Evolutionary conservation across 2,113 vertebrate genomes (phyloP).

Genomic region (Orcinus orca): DNA sequence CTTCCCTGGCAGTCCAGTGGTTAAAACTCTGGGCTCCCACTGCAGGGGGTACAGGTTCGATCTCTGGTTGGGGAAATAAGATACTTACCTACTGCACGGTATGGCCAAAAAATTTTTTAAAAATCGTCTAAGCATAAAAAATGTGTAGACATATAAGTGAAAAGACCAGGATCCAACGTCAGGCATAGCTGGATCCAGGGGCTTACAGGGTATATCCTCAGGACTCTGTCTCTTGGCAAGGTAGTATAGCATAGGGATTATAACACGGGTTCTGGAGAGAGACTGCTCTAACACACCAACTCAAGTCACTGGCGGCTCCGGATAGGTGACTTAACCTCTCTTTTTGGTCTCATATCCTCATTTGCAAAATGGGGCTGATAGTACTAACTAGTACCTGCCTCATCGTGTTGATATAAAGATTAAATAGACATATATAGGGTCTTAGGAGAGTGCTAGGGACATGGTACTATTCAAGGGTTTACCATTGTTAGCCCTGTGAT

Average conservation of each 20-base stretch:
- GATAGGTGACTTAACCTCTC: background rate
- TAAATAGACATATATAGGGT: background rate
- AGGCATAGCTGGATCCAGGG: background rate
- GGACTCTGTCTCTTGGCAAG: background rate
- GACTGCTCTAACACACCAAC: background rate
- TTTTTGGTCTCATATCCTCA: background rate
- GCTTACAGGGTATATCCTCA: background rate
- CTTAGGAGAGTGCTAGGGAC: background rate
- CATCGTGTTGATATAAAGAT: background rate
- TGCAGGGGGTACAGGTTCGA: too few species aligned
- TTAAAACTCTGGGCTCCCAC: too few species aligned
- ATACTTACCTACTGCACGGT: too few species aligned
- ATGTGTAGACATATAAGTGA: background rate
- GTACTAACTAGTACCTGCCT: background rate
- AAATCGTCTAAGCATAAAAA: background rate
- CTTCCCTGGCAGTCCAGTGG: too few species aligned
- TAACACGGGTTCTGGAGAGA: background rate
- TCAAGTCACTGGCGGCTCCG: background rate
- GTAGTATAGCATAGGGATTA: background rate
- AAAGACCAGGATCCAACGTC: background rate
- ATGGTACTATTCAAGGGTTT: background rate
- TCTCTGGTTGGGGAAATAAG: too few species aligned
- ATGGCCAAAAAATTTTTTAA: too few species aligned
- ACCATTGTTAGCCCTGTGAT: background rate
- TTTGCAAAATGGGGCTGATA: background rate